Conservation (phyloP, 2,113 vertebrate species). For the Anhinga anhinga region DNA sequence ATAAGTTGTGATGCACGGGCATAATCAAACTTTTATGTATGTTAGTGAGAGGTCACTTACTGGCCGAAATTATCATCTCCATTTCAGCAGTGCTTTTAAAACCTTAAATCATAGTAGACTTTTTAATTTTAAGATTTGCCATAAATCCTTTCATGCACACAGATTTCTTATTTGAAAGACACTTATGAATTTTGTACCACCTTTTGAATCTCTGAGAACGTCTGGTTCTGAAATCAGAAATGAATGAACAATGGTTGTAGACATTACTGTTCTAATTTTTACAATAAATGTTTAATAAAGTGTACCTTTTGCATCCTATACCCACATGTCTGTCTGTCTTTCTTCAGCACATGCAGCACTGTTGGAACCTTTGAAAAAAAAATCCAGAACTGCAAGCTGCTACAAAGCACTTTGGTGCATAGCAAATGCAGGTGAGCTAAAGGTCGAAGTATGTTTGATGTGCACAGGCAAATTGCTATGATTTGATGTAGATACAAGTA, state of each 20-base stretch:
- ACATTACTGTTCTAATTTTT: not conserved
- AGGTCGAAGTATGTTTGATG: not conserved
- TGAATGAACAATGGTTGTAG: not conserved
- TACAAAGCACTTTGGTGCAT: not conserved
- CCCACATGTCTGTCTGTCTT: not conserved
- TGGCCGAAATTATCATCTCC: not conserved
- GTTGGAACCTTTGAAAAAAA: not conserved
- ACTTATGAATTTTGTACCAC: not conserved
- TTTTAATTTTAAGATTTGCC: not conserved
- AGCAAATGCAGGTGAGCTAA: not conserved
- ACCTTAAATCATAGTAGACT: not conserved
- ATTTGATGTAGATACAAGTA: not conserved
- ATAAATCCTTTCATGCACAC: accelerated
- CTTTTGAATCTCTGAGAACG: not conserved
- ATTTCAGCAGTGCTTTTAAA: not conserved
- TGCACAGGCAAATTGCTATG: not conserved
- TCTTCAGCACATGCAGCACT: not conserved
- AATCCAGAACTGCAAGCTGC: not conserved
- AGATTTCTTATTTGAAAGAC: not conserved
- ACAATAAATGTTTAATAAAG: not conserved
- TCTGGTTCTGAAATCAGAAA: not conserved
- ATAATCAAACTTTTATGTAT: not conserved
- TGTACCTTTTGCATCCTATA: not conserved
- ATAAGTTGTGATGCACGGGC: not conserved
- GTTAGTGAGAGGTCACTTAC: not conserved